Conservation (phyloP, 2,113 vertebrate species). For the Fulmarus glacialis region DNA sequence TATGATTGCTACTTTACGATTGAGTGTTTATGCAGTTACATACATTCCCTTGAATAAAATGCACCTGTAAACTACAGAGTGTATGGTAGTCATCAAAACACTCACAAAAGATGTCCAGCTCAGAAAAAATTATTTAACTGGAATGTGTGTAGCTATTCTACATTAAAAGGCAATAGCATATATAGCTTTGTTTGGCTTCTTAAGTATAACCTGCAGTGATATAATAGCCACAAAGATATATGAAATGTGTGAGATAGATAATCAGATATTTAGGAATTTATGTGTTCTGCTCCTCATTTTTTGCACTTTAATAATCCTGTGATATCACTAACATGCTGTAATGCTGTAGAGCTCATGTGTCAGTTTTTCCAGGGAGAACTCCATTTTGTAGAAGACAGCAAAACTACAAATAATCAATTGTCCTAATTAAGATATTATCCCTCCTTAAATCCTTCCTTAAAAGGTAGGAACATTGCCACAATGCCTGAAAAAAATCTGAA, state of each 20-base stretch:
- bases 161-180: neutral
- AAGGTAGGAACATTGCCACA: neutral
- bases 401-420: neutral
- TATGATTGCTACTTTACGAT: neutral
- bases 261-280: neutral
- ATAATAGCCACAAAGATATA: neutral
- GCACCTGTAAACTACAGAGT: neutral
- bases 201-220: neutral
- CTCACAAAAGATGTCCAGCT: neutral
- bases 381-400: neutral
- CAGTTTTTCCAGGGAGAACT: neutral
- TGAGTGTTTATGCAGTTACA: neutral
- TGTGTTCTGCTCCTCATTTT: neutral
- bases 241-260: neutral
- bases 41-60: neutral
- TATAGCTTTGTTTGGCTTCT: neutral
- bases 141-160: neutral
- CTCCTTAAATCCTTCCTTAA: neutral
- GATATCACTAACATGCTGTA: neutral
- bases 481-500: neutral
- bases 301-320: neutral
- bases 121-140: neutral
- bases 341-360: neutral
- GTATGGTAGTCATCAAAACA: neutral
- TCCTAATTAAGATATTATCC: neutral